Evolutionary conservation across 1,140 invertebrate genomes (phyloP), one percentile per base, ranked within the genome.

Genomic region (Leguminivora glycinivorella): DNA sequence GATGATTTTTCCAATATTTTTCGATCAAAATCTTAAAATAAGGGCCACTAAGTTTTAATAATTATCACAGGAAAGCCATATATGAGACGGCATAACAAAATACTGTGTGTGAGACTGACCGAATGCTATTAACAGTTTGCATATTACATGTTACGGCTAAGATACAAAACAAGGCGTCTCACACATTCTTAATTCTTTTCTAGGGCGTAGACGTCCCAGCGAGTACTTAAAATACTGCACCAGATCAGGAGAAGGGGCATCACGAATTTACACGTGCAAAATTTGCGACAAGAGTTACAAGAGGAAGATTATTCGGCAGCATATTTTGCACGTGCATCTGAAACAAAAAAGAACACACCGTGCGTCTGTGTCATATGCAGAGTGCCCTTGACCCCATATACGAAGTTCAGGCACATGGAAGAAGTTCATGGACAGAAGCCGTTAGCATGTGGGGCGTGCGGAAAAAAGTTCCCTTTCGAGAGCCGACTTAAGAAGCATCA

Each of bases 401-500:
- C 67, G 66, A 17, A 69, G 12, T 60, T 70, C 17, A 34, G 17
- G 1, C 75, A 77, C 47, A 14, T 74, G 70, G 79, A 82, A 38
- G 56, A 74, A 1, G 70, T 26, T 0, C 82, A 83, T 26, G 78
- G 76, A 0, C 40, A 79, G 19, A 69, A 75, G 9, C 72, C 75
- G 9, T 80, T 80, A 1, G 67, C 34, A 0, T 83, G 82, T 52
- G 72, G 70, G 0, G 75, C 74, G 0, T 83, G 82, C 69, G 77
- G 74, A 1, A 84, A 81, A 56, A 84, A 84, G 43, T 84, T 84
- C 68, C 68, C 74, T 2, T 84, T 71, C 34, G 74, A 73, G 1
- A 75, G 67, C 29, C 76, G 77, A 56, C 70, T 83, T 10, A 24
- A 74, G 31, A 29, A 68, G n/a, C 82, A 84, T 60, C 77, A 79